Evolutionary conservation across 2,113 vertebrate genomes (phyloP).

Genomic region (Oreochromis niloticus): DNA sequence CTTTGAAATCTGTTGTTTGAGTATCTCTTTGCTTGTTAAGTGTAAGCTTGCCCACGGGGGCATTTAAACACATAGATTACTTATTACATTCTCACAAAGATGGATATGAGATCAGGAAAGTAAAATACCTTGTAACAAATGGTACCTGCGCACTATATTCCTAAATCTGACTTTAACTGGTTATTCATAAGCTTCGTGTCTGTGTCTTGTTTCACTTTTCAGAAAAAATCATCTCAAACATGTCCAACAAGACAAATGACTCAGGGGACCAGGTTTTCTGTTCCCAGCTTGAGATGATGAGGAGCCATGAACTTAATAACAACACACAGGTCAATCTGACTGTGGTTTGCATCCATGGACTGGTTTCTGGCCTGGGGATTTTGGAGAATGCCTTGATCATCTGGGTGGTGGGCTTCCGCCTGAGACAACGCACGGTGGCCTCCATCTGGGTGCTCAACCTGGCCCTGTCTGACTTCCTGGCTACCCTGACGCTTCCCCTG

Average conservation of each 20-base stretch:
- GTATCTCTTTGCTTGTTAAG: neutral
- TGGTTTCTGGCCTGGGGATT: constrained; percentile 76
- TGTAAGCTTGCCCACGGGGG: accelerated
- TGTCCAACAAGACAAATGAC: neutral
- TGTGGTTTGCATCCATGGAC: constrained; percentile 64
- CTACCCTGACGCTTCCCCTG: constrained; percentile 84
- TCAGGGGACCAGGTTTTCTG: constrained; percentile 10
- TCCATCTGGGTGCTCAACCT: constrained; percentile 90
- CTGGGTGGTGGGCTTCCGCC: constrained; percentile 78
- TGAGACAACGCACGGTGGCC: constrained; percentile 80
- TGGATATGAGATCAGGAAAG: neutral
- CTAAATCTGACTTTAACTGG: neutral
- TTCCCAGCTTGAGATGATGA: constrained; percentile 56
- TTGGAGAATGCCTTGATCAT: constrained; percentile 86
- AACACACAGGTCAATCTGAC: constrained; percentile 32
- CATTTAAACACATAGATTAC: neutral
- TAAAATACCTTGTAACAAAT: neutral
- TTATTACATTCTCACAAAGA: neutral
- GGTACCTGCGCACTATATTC: neutral
- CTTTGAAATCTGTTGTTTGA: neutral
- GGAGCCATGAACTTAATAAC: constrained; percentile 10
- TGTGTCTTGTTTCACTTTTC: neutral
- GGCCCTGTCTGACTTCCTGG: constrained; percentile 86
- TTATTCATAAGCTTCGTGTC: neutral
- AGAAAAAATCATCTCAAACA: constrained; percentile 17